Conservation (phyloP, 2,797 vertebrate species). For the Novumbra hubbsi region DNA sequence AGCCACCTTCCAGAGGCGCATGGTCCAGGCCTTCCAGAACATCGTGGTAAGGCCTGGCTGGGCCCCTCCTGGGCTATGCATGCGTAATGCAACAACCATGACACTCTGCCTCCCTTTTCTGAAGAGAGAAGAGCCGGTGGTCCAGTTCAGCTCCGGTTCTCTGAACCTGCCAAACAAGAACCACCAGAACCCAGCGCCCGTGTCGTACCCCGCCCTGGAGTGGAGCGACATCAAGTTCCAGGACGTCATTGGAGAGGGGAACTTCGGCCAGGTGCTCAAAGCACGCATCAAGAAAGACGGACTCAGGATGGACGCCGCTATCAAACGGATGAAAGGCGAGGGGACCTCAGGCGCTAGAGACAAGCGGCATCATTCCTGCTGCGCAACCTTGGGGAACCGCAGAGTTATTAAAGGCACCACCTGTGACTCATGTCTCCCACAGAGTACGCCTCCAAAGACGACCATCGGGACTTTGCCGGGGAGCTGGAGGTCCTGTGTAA, state of each 20-base stretch:
- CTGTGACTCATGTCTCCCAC: neutral
- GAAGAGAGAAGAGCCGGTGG: slow-evolving; percentile 85
- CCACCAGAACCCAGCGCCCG: slow-evolving; percentile 75
- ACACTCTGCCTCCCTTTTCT: slow-evolving; percentile 4
- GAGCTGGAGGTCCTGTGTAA: slow-evolving; percentile 88
- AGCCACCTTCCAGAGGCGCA: slow-evolving; percentile 80
- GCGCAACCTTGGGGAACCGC: no score
- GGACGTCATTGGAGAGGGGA: slow-evolving; percentile 87
- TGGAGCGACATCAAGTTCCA: slow-evolving; percentile 91
- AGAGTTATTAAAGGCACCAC: no score
- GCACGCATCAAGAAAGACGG: slow-evolving; percentile 89
- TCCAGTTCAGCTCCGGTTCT: slow-evolving; percentile 84
- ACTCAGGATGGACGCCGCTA: slow-evolving; percentile 84
- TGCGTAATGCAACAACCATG: neutral
- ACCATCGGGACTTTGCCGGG: slow-evolving; percentile 86
- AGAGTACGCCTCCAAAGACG: slow-evolving; percentile 89
- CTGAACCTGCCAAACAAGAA: slow-evolving; percentile 78
- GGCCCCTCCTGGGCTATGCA: no score
- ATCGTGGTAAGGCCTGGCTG: neutral
- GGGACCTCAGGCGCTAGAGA: neutral
- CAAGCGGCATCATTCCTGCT: no score
- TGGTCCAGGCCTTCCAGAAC: slow-evolving; percentile 84
- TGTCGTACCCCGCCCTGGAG: slow-evolving; percentile 83
- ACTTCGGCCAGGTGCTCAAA: slow-evolving; percentile 87
- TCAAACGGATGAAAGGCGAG: slow-evolving; percentile 89